Evolutionary conservation across 2,113 vertebrate species (phyloP), one percentile per base, ranked within the genome.

Genomic region (Plotosus lineatus): DNA sequence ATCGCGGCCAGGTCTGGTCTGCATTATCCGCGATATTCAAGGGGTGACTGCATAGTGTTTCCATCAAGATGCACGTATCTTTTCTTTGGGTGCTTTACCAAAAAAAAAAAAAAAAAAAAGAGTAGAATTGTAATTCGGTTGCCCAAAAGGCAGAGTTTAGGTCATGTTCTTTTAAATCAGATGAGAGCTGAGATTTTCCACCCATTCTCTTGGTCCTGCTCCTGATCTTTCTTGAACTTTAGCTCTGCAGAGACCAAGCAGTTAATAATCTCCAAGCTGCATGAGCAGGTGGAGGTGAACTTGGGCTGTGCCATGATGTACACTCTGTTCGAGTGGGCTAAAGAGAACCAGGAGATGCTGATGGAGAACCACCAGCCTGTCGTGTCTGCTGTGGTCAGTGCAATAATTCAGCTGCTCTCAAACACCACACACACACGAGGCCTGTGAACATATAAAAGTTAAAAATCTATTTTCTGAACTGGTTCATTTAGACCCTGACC

Each of bases 261-360:
- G 90, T 90, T 89, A 82, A 97, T 98, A 83, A 82, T 96, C 79
- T 92, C 91, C 6, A 96, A 95, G 86, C 86, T 98, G 82, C 94
- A 95, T 84, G 95, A 96, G 83, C 95, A 98, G 82, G 96, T 95
- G 73, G 95, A 97, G 84, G 92, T 91, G 0, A 97, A 98, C 84
- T 94, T 99, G 19, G 98, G 98, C 60, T 94, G 95, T 0, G 96
- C 97, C 5, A 99, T 98, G 98, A 97, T 96, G 79, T 99, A 97
- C 85, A 99, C 97, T 0, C 88, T 99, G 85, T 99, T 98, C 86
- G 98, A 99, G 88, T 99, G 96, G 87, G 97, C 96, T 85, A 99
- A 99, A 91, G 98, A 99, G 85, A 96, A 97, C 89, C 95, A 96
- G 81, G 95, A 96, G 36, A 84, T 86, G 1, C 95, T 99, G 48